Conservation (phyloP, 2,797 vertebrate species). For the Melopsittacus undulatus region DNA sequence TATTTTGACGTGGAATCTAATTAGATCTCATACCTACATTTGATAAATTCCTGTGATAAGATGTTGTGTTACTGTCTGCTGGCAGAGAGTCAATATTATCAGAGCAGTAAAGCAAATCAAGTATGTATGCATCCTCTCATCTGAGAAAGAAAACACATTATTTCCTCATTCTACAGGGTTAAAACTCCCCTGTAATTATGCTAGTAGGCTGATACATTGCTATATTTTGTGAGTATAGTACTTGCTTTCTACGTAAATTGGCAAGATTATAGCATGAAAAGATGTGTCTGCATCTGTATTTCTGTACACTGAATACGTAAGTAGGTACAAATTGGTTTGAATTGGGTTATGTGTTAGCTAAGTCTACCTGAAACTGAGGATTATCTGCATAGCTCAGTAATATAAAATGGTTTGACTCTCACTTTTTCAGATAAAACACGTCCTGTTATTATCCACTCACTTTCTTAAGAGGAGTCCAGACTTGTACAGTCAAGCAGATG, state of each 20-base stretch:
- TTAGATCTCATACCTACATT: neutral
- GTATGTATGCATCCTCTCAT: neutral
- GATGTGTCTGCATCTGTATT: neutral
- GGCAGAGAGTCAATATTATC: neutral
- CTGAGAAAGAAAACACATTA: neutral
- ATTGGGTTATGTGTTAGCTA: neutral
- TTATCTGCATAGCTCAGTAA: neutral
- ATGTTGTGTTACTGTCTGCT: neutral
- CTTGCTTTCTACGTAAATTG: neutral
- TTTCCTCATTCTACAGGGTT: neutral
- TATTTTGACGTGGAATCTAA: neutral
- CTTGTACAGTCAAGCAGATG: neutral
- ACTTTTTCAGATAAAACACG: neutral
- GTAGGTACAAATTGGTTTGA: neutral
- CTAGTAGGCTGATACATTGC: accelerated
- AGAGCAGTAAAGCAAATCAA: neutral
- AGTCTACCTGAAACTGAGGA: neutral
- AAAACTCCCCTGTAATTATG: neutral
- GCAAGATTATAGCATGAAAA: neutral
- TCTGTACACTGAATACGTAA: neutral
- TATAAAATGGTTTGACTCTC: neutral
- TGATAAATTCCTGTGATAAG: neutral
- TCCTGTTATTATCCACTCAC: neutral
- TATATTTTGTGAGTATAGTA: neutral
- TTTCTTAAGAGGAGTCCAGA: neutral